Conservation (phyloP, 2,888 invertebrate species). For the Conus canariensis region DNA sequence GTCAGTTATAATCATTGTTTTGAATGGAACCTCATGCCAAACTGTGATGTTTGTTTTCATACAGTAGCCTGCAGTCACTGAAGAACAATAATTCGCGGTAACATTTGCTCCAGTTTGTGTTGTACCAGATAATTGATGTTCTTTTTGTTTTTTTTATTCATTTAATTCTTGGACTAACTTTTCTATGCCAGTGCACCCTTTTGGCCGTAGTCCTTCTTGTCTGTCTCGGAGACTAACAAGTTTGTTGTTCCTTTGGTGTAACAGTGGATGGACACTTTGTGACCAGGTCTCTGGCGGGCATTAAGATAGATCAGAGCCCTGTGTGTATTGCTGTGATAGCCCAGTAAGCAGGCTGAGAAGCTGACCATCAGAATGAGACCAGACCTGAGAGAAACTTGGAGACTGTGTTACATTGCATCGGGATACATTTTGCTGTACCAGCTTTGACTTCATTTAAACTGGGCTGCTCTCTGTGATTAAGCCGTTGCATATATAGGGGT, state of each 20-base stretch:
- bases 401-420: too few species aligned
- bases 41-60: conserved; percentile 13
- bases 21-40: not conserved
- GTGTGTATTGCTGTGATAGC: not conserved
- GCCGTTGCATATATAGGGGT: too few species aligned
- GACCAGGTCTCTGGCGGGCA: not conserved
- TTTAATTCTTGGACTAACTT: not conserved
- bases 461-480: too few species aligned
- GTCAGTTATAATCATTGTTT: too few species aligned
- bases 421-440: too few species aligned
- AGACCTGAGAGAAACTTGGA: too few species aligned
- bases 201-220: not conserved
- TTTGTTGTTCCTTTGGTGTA: not conserved
- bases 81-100: conserved; percentile 45
- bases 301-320: too few species aligned
- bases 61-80: conserved; percentile 40
- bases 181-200: not conserved
- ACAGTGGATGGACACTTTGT: not conserved
- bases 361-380: too few species aligned
- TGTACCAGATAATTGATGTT: not conserved
- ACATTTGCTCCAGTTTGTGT: not conserved
- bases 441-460: too few species aligned
- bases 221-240: not conserved
- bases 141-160: not conserved
- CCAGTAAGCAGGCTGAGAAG: too few species aligned